phyloP scores from a whole-genome alignment of 2,113 vertebrate genomes.

The Columba livia region DNA sequence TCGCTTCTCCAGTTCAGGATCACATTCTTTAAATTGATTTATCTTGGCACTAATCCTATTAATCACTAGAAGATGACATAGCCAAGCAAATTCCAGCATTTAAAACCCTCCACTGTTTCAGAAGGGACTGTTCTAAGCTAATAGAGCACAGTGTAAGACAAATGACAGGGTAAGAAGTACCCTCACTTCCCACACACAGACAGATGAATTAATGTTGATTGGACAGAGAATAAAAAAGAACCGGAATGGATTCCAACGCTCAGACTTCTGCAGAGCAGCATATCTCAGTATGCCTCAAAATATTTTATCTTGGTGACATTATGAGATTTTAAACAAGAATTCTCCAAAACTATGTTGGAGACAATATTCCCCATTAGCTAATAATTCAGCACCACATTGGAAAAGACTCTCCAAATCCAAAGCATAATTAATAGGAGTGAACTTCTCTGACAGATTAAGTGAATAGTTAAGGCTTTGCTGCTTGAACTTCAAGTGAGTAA shows the following conservation, averaged over 20 bases:
- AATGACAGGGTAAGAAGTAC: constrained; percentile 1
- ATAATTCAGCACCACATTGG: background rate
- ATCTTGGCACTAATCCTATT: constrained; percentile 15
- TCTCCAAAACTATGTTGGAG: background rate
- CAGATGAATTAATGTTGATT: background rate
- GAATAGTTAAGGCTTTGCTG: background rate
- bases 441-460: background rate
- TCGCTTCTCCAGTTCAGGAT: background rate
- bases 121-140: constrained; percentile 21
- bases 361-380: background rate
- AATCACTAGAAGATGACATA: background rate
- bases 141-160: background rate
- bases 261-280: background rate
- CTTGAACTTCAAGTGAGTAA: background rate
- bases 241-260: background rate
- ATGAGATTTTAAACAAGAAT: background rate
- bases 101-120: background rate
- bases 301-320: background rate
- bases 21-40: constrained; percentile 28
- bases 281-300: background rate
- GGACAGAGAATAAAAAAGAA: background rate
- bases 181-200: constrained; percentile 13
- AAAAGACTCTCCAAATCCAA: background rate
- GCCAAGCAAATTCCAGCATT: background rate
- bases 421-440: background rate